Base-by-base conservation (phyloP, 2,888 invertebrate genomes). In the Drosophila ezoana region DNA sequence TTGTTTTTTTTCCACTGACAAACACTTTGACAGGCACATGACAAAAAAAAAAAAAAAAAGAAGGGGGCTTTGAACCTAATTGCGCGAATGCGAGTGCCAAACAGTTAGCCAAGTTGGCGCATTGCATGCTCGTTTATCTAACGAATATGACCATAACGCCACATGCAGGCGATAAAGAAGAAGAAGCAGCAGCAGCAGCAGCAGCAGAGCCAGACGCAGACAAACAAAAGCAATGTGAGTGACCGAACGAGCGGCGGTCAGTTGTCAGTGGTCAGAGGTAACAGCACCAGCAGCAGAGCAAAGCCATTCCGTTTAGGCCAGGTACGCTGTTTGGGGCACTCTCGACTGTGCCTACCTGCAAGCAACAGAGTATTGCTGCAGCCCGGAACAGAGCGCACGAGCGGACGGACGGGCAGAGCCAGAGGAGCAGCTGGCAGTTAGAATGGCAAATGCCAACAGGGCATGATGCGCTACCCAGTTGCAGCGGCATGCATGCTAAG, bases 71-170 rank as follows among this genome's bases (percentile, higher is more conserved):
- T 43, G 35, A 63, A 64, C 41, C 35, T 35, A 64, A 64, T 64
- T 16, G 38, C 41, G 13, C 54, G 49, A 33, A 47, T 41, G 72
- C 40, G 38, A 44, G 51, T 51, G 65, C 32, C 51, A 72, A 65
- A 48, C 35, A 64, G 54, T 72, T 59, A 35, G 59, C 37, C 38
- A 67, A 74, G 51, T 74, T 72, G 75, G 71, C 71, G 75, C 75
- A 74, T 60, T 68, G 61, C 75, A 60, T 52, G 73, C 72, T 74
- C 72, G 75, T 74, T 72, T 74, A 74, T 72, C 72, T 74, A 61
- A 66, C 51, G 59, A 45, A 63, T 60, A 52, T 67, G 51, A 43
- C 41, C 49, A 58, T 53, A 44, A 52, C 41, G 66, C 47, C 51
- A 56, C 20, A 51, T 35, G 18, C 35, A 14, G 14, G 11, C 23